These are phyloP conservation scores for Miichthys miiuy DNA, from an alignment of 2,797 vertebrate genomes.

Conservation along the genomic window DNA sequence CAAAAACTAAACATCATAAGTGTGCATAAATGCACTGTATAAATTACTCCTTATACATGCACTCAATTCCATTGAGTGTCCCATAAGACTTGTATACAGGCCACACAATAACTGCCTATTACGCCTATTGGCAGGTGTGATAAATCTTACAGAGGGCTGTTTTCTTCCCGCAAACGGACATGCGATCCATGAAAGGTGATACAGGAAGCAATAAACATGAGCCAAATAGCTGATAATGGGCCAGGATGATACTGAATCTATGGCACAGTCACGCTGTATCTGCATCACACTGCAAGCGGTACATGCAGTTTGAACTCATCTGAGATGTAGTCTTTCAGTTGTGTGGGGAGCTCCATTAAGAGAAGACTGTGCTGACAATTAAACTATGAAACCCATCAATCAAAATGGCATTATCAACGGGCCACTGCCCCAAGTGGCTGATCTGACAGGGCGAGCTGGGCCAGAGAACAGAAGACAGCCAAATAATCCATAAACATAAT, in stretches of 20 bases:
- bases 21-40: background rate
- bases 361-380: constrained; percentile 74
- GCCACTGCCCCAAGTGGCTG: constrained; percentile 70
- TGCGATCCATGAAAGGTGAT: constrained; percentile 77
- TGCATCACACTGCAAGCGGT: constrained; percentile 36
- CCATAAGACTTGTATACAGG: constrained; percentile 15
- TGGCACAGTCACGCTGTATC: constrained; percentile 42
- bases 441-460: constrained; percentile 65
- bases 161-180: constrained; percentile 78
- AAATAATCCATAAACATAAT: constrained; percentile 82
- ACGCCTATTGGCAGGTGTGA: constrained; percentile 67
- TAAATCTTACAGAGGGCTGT: constrained; percentile 56
- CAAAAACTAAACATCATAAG: background rate
- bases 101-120: constrained; percentile 39
- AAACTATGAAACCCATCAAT: constrained; percentile 77
- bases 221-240: constrained; percentile 72
- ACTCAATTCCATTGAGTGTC: background rate
- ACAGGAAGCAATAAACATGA: constrained; percentile 76
- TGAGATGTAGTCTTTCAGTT: constrained; percentile 55
- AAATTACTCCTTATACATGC: constrained; percentile 15
- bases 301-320: constrained; percentile 54
- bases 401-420: constrained; percentile 75
- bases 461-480: constrained; percentile 70
- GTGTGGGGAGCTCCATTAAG: constrained; percentile 67
- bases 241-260: constrained; percentile 67